Evolutionary conservation across 2,113 vertebrate species (phyloP).

Genomic region (Ammodramus savannarum): DNA sequence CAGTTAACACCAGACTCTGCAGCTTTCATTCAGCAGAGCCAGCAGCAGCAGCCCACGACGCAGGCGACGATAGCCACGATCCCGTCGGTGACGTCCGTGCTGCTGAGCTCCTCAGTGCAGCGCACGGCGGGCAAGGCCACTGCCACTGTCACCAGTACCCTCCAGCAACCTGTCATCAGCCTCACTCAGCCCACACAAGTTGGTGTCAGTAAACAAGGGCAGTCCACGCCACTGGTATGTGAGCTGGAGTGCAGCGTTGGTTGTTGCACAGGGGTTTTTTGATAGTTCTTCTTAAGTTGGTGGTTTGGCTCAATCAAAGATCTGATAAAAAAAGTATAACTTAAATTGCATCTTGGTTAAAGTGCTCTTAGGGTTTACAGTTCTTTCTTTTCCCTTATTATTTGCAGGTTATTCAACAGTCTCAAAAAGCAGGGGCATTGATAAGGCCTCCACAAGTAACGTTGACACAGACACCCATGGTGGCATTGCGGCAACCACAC

Average conservation of each 20-base stretch:
- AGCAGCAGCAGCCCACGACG: conserved; percentile 79
- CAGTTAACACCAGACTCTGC: conserved; percentile 94
- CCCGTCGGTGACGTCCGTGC: conserved; percentile 77
- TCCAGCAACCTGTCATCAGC: conserved; percentile 87
- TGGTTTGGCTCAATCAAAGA: background rate
- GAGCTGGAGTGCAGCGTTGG: background rate
- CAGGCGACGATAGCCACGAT: conserved; percentile 84
- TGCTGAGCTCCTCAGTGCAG: conserved; percentile 79
- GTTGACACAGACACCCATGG: conserved; percentile 86
- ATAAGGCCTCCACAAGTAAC: conserved; percentile 90
- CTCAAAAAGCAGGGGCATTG: conserved; percentile 86
- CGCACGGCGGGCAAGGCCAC: conserved; percentile 78
- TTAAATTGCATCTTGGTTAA: background rate
- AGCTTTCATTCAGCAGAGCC: conserved; percentile 96
- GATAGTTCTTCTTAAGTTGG: background rate
- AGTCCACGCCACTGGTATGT: conserved; percentile 80
- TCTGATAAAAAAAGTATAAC: background rate
- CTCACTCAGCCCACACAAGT: conserved; percentile 82
- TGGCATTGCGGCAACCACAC: conserved; percentile 86
- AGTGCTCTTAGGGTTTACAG: background rate
- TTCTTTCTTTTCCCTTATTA: background rate
- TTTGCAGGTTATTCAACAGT: conserved; percentile 82
- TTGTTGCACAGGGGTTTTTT: background rate
- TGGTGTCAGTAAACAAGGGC: conserved; percentile 78
- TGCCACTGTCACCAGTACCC: conserved; percentile 81